These are phyloP conservation scores for Cerceris rybyensis DNA, from an alignment of 2,888 invertebrate genomes.

Conservation along the genomic window DNA sequence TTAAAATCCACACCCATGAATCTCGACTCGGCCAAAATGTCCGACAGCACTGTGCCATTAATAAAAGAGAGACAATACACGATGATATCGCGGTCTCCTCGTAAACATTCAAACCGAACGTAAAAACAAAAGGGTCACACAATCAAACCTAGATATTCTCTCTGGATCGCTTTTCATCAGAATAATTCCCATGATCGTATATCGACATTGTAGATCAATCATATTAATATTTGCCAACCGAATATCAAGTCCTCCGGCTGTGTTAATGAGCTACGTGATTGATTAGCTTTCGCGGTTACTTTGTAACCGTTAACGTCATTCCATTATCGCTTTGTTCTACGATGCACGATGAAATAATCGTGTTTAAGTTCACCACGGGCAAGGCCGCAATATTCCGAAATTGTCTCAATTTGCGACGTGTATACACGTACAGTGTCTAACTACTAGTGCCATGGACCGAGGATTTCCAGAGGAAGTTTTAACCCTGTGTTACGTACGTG, in stretches of 20 bases:
- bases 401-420: constrained; percentile 50
- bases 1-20: too few species aligned
- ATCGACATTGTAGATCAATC: not conserved
- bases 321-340: constrained; percentile 9
- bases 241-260: too few species aligned
- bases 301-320: not conserved
- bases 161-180: too few species aligned
- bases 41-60: too few species aligned
- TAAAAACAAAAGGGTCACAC: too few species aligned
- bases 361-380: constrained; percentile 46
- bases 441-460: constrained; percentile 30
- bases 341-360: constrained; percentile 44
- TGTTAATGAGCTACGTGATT: not conserved
- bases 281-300: not conserved
- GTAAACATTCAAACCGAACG: too few species aligned
- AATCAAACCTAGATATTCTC: too few species aligned
- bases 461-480: constrained; percentile 32
- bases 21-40: too few species aligned
- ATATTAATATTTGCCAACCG: not conserved
- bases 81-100: too few species aligned
- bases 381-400: constrained; percentile 31
- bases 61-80: too few species aligned
- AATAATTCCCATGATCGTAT: too few species aligned
- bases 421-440: constrained; percentile 29
- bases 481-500: constrained; percentile 4